Base-by-base conservation (phyloP, 2,113 vertebrate genomes). In the Tragelaphus buxtoni region DNA sequence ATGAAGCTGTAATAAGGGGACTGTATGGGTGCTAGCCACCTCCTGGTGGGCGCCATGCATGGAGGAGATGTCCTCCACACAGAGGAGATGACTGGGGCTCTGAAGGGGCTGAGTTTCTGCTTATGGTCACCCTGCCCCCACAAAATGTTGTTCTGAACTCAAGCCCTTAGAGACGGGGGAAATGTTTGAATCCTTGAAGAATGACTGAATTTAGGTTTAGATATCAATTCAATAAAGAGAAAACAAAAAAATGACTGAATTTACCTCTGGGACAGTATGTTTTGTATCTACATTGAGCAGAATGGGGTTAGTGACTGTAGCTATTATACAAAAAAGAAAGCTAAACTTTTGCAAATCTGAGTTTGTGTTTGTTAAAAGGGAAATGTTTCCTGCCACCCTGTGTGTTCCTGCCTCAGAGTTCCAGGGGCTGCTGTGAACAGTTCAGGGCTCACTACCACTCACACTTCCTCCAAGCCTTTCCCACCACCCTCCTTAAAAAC, bases 51-150 rank as follows among this genome's bases (percentile, higher is more conserved):
- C 9, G 9, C 18, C 14, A 11, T 81, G 9, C 14, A 47, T 4
- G 22, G 4, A 28, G 32, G 24, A 42, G 60, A 12, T 1, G 18
- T 2, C 10, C 12, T 22, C 14, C 7, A 24, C 16, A 9, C 1
- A 10, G 55, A 42, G 16, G 3, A 9, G 4, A 17, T 42, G 26
- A 30, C 60, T 45, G 42, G 4, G 4, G 74, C n/a, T 1, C 4
- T 42, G 18, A 56, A 53, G 22, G 24, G 55, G 8, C 61, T 28
- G 16, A 63, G 5, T 11, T 42, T 72, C 3, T 83, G 11, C 2
- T 14, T 35, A 30, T 9, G 1, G 3, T n/a, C 83, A 4, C 3
- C 18, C 2, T 35, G 22, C 26, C 6, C 24, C 16, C 4, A n/a
- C 20, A 20, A 76, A 86, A 1, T 0, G 0, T 32, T 6, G 55